phyloP scores from a whole-genome alignment of 2,797 vertebrate species.

The Smutsia gigantea region DNA sequence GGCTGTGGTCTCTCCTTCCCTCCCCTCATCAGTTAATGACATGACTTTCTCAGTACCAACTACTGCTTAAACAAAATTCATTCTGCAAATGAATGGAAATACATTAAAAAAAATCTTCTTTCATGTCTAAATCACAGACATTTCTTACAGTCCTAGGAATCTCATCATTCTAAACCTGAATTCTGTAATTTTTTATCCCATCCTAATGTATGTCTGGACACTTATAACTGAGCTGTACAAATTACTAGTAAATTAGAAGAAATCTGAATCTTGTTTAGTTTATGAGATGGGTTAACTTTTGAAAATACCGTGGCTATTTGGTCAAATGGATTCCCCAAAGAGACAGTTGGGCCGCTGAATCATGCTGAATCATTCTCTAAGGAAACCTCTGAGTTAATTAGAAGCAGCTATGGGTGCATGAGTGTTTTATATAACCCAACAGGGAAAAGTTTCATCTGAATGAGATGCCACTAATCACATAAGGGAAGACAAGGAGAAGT shows the following conservation, averaged over 20 bases:
- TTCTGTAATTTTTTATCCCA: neutral
- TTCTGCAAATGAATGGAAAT: neutral
- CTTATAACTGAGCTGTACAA: neutral
- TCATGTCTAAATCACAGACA: neutral
- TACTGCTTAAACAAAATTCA: conserved; percentile 41
- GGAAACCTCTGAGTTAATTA: neutral
- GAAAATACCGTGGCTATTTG: neutral
- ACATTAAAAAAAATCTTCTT: neutral
- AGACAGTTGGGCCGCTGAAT: neutral
- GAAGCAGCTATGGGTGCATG: neutral
- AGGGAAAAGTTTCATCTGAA: neutral
- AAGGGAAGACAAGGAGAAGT: neutral
- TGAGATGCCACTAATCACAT: neutral
- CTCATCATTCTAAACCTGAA: conserved; percentile 11
- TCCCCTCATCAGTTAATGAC: neutral
- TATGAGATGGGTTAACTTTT: neutral
- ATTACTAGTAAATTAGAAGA: neutral
- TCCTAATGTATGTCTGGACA: neutral
- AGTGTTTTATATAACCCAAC: neutral
- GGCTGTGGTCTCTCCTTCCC: neutral
- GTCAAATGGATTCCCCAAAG: neutral
- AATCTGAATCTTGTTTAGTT: neutral
- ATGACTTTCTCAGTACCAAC: neutral
- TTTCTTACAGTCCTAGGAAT: conserved; percentile 6
- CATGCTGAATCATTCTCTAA: neutral